Evolutionary conservation across 2,797 vertebrate genomes (phyloP).

Genomic region (Euthynnus affinis): DNA sequence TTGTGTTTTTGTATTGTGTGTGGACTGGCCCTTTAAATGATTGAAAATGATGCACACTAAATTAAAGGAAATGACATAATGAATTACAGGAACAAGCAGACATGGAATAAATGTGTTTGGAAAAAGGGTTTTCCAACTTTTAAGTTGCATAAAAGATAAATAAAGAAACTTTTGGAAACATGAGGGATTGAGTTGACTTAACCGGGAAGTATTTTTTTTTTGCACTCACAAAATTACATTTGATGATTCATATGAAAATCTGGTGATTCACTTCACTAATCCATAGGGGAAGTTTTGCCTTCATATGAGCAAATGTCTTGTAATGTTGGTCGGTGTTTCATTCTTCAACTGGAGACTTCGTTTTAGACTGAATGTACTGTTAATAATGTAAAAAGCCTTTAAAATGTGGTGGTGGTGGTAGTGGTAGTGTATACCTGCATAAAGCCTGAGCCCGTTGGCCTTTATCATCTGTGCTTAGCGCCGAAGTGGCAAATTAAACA

Average conservation of each 20-base stretch:
- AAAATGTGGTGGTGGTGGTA: not conserved
- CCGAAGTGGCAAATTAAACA: conserved; percentile 57
- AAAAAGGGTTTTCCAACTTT: too few species aligned
- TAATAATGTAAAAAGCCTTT: conserved; percentile 5
- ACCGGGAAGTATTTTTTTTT: too few species aligned
- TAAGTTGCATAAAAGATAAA: too few species aligned
- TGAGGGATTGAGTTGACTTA: too few species aligned
- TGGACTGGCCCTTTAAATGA: too few species aligned
- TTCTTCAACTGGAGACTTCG: not conserved
- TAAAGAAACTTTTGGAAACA: too few species aligned
- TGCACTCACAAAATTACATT: not conserved
- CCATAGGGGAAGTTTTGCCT: not conserved
- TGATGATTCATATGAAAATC: not conserved
- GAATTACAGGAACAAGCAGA: too few species aligned
- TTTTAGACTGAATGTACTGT: not conserved
- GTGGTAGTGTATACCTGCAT: conserved; percentile 16
- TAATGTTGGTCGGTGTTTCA: not conserved
- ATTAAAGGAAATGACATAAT: too few species aligned
- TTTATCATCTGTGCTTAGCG: conserved; percentile 22
- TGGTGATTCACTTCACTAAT: not conserved
- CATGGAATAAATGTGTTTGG: too few species aligned
- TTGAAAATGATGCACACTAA: too few species aligned
- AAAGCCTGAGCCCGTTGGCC: not conserved
- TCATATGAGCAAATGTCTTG: not conserved
- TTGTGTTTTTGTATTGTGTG: too few species aligned